These are phyloP conservation scores for Halcyon senegalensis DNA, from an alignment of 2,113 vertebrate genomes.

Conservation along the genomic window DNA sequence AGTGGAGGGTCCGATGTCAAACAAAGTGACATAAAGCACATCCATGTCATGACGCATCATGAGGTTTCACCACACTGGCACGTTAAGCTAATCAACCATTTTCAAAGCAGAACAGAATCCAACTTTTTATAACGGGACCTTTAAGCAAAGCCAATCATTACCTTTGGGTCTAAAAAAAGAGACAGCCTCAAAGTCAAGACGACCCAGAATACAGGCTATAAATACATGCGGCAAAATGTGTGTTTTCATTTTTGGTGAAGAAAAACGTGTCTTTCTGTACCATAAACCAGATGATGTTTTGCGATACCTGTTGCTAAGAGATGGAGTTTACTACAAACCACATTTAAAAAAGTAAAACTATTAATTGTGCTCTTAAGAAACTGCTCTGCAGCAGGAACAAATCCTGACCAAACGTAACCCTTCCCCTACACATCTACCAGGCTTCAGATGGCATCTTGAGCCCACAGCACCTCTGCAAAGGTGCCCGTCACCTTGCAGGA, in stretches of 20 bases:
- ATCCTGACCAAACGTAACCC: background rate
- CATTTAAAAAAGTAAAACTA: background rate
- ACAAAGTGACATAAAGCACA: background rate
- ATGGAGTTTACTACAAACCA: conserved; percentile 24
- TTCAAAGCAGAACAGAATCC: background rate
- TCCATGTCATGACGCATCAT: fast-evolving
- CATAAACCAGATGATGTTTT: conserved; percentile 28
- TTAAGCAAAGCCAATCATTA: conserved; percentile 11
- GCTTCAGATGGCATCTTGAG: background rate
- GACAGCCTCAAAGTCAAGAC: conserved; percentile 34
- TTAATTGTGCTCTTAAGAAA: conserved; percentile 9
- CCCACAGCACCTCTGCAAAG: background rate
- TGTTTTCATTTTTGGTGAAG: conserved; percentile 29
- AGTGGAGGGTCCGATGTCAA: background rate
- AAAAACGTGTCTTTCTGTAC: conserved; percentile 10
- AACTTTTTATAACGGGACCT: background rate
- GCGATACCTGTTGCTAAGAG: conserved; percentile 62
- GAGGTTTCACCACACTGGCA: background rate
- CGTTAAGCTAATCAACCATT: background rate
- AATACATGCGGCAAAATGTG: background rate
- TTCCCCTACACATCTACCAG: background rate
- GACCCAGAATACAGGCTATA: conserved; percentile 56
- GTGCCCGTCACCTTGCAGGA: background rate
- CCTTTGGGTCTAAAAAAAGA: conserved; percentile 34
- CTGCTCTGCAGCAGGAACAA: background rate